Percentiles rank a stretch among this genome's conserved stretches.
Evolutionary conservation across 2,113 vertebrate genomes (phyloP).

Genomic region (Chionis minor): DNA sequence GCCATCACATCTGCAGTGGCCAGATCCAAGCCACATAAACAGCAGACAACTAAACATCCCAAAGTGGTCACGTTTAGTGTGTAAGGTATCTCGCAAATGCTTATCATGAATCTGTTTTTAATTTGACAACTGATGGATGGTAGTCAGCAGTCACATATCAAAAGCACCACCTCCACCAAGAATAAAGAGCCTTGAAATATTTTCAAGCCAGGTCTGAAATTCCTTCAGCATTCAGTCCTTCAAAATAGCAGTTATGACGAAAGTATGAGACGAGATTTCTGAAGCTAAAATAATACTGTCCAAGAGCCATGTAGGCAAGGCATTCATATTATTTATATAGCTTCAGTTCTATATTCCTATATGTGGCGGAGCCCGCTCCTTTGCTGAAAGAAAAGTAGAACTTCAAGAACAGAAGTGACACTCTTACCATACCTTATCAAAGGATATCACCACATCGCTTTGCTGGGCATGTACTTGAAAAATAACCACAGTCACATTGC

Average conservation of each 20-base stretch:
- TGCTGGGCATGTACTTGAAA: constrained; percentile 90
- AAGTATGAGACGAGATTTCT: neutral
- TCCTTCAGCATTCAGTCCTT: neutral
- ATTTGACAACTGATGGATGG: neutral
- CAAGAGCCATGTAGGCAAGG: neutral
- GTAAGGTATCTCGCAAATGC: neutral
- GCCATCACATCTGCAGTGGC: neutral
- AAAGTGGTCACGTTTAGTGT: fast-evolving
- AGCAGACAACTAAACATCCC: neutral
- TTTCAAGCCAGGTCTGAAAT: neutral
- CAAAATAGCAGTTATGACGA: neutral
- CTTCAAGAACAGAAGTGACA: neutral
- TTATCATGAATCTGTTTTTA: neutral
- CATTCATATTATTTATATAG: neutral
- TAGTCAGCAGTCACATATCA: neutral
- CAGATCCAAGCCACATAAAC: neutral
- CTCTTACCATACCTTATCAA: constrained; percentile 78
- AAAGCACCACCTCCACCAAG: neutral
- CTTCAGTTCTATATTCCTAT: neutral
- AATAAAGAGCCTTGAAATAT: neutral
- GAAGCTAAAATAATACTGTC: neutral
- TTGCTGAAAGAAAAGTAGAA: neutral
- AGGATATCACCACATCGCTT: constrained; percentile 84
- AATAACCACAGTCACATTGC: constrained; percentile 80
- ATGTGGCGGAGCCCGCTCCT: neutral